Evolutionary conservation across 37 sponge, comb jelly and placozoan genomes (phyloP).

Genomic region (Geodia barretti): DNA sequence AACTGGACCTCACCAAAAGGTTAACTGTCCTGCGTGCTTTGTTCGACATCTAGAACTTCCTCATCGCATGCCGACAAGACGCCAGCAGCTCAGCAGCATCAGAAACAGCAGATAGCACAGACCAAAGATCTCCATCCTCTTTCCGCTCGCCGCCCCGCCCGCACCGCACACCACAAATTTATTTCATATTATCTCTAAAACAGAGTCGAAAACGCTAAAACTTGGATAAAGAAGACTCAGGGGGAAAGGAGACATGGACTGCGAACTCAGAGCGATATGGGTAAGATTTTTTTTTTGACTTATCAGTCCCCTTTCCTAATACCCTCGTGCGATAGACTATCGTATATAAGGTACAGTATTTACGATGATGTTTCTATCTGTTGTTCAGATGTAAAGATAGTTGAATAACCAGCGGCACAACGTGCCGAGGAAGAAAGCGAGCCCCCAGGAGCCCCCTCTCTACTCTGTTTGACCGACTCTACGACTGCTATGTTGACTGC

Average conservation of each 20-base stretch:
- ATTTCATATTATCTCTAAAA: no score
- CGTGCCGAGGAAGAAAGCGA: conserved; percentile 25
- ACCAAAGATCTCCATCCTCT: not conserved
- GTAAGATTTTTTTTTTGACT: no score
- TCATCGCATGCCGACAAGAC: not conserved
- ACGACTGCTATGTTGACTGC: conserved; percentile 44
- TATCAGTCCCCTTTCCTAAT: no score
- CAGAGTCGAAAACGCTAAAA: no score
- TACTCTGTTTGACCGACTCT: conserved; percentile 48
- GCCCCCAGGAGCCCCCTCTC: not conserved
- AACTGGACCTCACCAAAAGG: no score
- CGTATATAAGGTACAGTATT: no score
- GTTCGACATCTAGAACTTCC: no score
- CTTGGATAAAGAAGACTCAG: no score
- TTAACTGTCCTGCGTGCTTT: no score
- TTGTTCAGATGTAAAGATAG: conserved; percentile 26
- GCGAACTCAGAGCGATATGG: conserved; percentile 54
- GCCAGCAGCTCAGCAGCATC: not conserved
- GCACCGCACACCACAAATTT: no score
- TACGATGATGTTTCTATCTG: not conserved
- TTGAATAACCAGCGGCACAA: conserved; percentile 52
- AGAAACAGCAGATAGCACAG: not conserved
- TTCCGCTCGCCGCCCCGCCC: no score
- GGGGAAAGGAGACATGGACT: conserved; percentile 43
- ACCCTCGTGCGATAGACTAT: not conserved